These are phyloP conservation scores for Lepidurus couesii DNA, from an alignment of 1,140 invertebrate species.

Conservation along the genomic window DNA sequence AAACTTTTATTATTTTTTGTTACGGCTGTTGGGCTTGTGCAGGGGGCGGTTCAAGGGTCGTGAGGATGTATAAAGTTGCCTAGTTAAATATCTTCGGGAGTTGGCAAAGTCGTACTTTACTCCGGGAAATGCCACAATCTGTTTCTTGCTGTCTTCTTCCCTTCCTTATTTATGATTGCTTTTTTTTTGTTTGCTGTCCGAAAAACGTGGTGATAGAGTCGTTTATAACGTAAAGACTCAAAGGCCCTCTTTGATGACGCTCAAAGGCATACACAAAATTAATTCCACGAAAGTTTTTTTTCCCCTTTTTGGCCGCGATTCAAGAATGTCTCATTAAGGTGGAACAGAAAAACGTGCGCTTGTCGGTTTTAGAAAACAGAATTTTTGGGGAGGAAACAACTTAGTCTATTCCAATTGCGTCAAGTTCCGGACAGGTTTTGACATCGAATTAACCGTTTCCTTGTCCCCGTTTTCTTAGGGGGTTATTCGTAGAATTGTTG, in stretches of 20 bases:
- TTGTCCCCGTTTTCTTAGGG: not conserved
- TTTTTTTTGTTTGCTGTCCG: not conserved
- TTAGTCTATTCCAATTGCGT: not conserved
- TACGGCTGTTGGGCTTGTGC: not conserved
- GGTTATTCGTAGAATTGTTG: not conserved
- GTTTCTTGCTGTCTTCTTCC: not conserved
- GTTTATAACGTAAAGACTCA: not conserved
- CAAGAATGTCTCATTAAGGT: slow-evolving; percentile 12
- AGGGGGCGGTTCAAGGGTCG: not conserved
- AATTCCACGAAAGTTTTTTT: not conserved
- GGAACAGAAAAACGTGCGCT: not conserved
- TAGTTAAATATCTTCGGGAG: not conserved
- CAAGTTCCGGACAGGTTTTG: not conserved
- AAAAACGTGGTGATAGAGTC: not conserved
- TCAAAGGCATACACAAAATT: not conserved
- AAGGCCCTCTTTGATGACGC: not conserved
- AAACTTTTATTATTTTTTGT: not conserved
- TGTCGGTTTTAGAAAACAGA: not conserved
- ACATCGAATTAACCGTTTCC: not conserved
- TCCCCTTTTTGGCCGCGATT: not conserved
- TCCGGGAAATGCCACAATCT: not conserved
- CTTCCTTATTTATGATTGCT: not conserved
- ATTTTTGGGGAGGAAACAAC: not conserved
- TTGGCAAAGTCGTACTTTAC: not conserved
- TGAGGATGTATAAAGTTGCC: not conserved